phyloP scores from a whole-genome alignment of 2,113 vertebrate genomes.

The Orcinus orca region DNA sequence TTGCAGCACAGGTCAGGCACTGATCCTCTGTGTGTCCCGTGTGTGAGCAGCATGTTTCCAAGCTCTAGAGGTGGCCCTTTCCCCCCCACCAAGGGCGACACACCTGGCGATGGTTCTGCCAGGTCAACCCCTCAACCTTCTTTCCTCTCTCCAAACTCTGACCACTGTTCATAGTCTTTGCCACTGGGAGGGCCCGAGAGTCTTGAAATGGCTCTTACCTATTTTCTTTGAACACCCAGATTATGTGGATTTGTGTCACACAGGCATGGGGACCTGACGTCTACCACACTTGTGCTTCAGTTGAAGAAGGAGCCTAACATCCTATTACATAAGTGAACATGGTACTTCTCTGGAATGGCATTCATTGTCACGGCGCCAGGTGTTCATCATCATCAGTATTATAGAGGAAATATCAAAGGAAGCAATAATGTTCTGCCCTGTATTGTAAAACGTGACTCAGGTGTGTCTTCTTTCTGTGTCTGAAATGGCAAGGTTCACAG shows the following conservation, averaged over 20 bases:
- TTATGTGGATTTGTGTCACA: neutral
- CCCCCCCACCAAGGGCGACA: neutral
- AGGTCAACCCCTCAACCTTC: neutral
- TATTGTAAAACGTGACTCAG: conserved; percentile 63
- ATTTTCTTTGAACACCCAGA: neutral
- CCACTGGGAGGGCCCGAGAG: neutral
- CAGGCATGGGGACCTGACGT: neutral
- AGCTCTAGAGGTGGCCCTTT: neutral
- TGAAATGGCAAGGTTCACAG: conserved; percentile 32
- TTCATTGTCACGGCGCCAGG: conserved; percentile 43
- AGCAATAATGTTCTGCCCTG: conserved; percentile 70
- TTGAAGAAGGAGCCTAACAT: neutral
- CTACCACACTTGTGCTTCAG: neutral
- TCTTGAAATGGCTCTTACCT: neutral
- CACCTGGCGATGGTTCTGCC: neutral
- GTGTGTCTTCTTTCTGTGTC: conserved; percentile 68
- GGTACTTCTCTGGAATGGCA: conserved; percentile 71
- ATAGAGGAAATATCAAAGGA: conserved; percentile 74
- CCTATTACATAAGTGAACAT: conserved; percentile 52
- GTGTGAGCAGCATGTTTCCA: neutral
- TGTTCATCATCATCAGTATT: conserved; percentile 53
- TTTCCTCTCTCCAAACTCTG: neutral
- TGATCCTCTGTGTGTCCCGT: neutral
- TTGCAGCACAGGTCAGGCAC: neutral
- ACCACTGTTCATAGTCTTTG: neutral